These are phyloP conservation scores for Solenodon paradoxus DNA, from an alignment of 2,113 vertebrate genomes.

Conservation along the genomic window DNA sequence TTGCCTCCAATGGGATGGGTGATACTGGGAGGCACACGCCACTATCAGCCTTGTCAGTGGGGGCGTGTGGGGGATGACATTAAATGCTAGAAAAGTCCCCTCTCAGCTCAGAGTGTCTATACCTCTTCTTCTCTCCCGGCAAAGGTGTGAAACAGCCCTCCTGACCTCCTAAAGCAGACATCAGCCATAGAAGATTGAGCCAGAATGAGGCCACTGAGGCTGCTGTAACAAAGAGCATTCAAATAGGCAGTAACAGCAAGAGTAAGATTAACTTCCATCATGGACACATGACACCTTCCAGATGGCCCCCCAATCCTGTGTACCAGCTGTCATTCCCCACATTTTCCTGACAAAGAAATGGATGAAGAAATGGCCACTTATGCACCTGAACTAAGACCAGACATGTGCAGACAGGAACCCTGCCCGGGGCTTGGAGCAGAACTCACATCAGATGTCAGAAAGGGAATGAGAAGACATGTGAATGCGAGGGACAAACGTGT, in stretches of 20 bases:
- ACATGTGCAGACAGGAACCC: not conserved
- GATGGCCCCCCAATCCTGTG: not conserved
- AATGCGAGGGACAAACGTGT: not conserved
- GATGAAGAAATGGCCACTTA: not conserved
- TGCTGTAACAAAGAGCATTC: not conserved
- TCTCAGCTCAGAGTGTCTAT: not conserved
- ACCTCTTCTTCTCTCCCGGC: not conserved
- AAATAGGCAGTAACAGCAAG: not conserved
- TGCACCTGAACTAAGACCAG: not conserved
- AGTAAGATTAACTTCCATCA: not conserved
- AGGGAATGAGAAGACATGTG: not conserved
- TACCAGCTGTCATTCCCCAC: not conserved
- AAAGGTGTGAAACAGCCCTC: rapidly evolving
- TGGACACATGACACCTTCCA: not conserved
- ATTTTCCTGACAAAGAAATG: not conserved
- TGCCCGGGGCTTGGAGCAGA: not conserved
- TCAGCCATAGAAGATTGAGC: not conserved
- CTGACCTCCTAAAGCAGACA: not conserved
- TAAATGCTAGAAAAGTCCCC: not conserved
- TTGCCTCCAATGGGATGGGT: not conserved
- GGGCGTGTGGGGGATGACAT: not conserved
- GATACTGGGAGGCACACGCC: not conserved
- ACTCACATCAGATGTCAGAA: no score
- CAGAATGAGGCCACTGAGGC: not conserved
- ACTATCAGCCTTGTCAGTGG: not conserved